phyloP scores from a whole-genome alignment of 2,113 vertebrate species.

The Bungarus multicinctus region DNA sequence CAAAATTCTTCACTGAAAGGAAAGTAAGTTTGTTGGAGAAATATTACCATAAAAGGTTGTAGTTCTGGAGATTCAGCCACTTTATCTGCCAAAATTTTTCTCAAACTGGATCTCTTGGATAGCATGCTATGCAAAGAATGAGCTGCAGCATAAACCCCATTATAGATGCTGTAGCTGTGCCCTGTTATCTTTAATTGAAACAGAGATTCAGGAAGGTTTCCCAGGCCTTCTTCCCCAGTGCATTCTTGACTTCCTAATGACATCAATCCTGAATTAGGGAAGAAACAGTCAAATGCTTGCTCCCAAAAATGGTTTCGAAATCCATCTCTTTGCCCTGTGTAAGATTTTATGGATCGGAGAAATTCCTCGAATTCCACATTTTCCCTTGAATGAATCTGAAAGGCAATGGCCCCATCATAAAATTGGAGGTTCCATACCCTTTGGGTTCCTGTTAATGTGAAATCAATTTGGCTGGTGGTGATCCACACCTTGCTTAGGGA shows the following conservation, averaged over 20 bases:
- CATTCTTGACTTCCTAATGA: background rate
- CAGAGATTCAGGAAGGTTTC: background rate
- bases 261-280: background rate
- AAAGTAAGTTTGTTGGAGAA: background rate
- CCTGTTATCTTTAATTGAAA: background rate
- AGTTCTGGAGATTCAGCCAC: background rate
- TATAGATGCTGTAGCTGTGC: background rate
- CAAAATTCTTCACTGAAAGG: background rate
- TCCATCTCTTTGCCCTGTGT: background rate
- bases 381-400: background rate
- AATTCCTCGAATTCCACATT: background rate
- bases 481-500: background rate
- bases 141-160: background rate
- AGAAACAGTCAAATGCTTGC: background rate
- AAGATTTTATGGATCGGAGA: background rate
- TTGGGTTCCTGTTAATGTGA: background rate
- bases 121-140: background rate
- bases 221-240: background rate
- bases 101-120: background rate
- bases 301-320: background rate
- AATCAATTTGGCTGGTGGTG: background rate
- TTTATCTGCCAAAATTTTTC: background rate
- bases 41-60: background rate
- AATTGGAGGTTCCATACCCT: background rate
- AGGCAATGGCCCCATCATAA: background rate